Evolutionary conservation across 2,888 invertebrate species (phyloP), one percentile per base, ranked within the genome.

Genomic region (Uloborus plumipes): DNA sequence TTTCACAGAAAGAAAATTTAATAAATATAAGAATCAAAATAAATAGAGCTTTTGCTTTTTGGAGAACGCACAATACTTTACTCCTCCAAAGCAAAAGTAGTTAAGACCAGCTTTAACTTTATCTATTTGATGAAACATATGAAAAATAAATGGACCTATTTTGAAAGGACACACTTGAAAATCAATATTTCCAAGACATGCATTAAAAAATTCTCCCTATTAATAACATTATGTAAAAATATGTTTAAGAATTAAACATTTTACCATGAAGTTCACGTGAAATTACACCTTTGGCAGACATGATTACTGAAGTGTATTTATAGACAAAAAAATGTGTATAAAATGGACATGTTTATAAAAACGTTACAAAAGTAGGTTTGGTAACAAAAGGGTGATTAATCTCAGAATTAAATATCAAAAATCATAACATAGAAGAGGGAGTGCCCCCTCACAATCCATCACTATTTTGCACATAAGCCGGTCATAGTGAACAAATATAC

Each of bases 211-310:
- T 11, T 9, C 39, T 11, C 1, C 39, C 39, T 39, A 11, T 39
- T 11, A 39, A 9, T 39, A 39, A 39, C 39, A 39, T 39, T 39
- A 11, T 39, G 39, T 39, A 39, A 39, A 39, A 39, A 39, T 39
- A 39, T 39, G 61, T 15, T 66, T 50, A 9, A 50, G 53, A 64
- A 55, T 58, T 66, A 50, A 61, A 75, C 59, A 31, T 51, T 26
- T 62, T 82, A 82, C 84, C 84, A 61, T 84, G 82, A 53, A 84
- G 77, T 74, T 84, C 84, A 47, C 82, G 80, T 18, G 84, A 82
- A 66, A 84, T 84, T 51, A 73, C 69, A 67, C 81, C 80, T 76
- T 73, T 81, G 1, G 77, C 65, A 74, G 77, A 73, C 75, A 76
- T 80, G 26, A 62, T 77, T 51, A 50, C 20, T 31, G 20, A 50